phyloP scores from a whole-genome alignment of 2,797 vertebrate species.

The Poecile montanus region DNA sequence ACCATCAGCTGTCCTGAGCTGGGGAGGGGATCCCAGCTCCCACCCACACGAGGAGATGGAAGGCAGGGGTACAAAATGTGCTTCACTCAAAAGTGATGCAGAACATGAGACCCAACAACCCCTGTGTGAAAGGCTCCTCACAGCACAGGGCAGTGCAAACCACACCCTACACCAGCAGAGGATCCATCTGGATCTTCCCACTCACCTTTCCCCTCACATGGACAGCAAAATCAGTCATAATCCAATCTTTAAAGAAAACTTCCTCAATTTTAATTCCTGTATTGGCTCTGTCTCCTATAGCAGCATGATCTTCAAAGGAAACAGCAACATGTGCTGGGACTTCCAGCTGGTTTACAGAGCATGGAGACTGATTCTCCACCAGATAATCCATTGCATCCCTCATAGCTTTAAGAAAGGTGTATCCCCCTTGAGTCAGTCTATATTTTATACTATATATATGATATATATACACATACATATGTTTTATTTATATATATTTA shows the following conservation, averaged over 20 bases:
- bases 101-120: fast-evolving
- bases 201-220: neutral
- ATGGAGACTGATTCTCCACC: neutral
- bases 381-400: neutral
- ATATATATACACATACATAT: neutral
- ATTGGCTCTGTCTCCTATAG: neutral
- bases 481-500: neutral
- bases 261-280: neutral
- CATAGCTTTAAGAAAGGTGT: neutral
- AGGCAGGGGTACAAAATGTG: neutral
- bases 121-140: neutral
- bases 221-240: neutral
- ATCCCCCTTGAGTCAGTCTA: neutral
- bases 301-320: neutral
- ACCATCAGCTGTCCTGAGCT: neutral
- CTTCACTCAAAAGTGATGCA: neutral
- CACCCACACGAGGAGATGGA: neutral
- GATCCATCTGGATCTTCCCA: neutral
- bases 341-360: neutral
- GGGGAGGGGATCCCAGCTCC: neutral
- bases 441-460: neutral
- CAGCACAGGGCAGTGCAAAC: neutral
- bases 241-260: neutral
- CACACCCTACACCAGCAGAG: neutral
- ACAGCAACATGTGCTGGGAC: neutral